Evolutionary conservation across 1,140 invertebrate species (phyloP).

Genomic region (Venturia canescens): DNA sequence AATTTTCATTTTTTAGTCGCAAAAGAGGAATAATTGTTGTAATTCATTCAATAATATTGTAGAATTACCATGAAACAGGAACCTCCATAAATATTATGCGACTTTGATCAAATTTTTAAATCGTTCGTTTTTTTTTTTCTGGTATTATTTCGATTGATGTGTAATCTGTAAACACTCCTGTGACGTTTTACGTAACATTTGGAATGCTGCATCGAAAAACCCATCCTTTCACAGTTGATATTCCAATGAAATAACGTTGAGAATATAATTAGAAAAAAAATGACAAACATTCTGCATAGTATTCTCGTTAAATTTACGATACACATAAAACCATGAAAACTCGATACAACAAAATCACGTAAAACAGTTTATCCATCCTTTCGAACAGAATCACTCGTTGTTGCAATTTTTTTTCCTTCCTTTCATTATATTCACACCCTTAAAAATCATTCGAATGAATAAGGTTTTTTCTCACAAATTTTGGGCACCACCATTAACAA

Average conservation of each 20-base stretch:
- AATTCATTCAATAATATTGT: no score
- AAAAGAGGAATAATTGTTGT: no score
- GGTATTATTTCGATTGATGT: neutral
- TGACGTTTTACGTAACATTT: neutral
- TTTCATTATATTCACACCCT: neutral
- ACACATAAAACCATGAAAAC: conserved; percentile 4
- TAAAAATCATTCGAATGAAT: neutral
- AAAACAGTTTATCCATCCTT: conserved; percentile 4
- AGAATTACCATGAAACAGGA: no score
- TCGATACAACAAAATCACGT: conserved; percentile 20
- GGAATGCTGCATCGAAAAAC: conserved; percentile 14
- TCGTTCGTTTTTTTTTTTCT: no score
- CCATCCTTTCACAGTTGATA: neutral
- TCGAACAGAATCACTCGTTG: conserved; percentile 23
- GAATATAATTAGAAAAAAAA: neutral
- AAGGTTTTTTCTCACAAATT: neutral
- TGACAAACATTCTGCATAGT: neutral
- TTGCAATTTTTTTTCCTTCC: neutral
- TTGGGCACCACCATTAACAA: conserved; percentile 19
- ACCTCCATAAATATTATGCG: no score
- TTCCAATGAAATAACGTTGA: conserved; percentile 5
- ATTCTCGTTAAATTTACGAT: neutral
- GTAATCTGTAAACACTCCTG: conserved; percentile 6
- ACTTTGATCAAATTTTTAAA: no score
- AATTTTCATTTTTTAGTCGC: no score